Base-by-base conservation (phyloP, 2,113 vertebrate species). In the Crotalus helleri region DNA sequence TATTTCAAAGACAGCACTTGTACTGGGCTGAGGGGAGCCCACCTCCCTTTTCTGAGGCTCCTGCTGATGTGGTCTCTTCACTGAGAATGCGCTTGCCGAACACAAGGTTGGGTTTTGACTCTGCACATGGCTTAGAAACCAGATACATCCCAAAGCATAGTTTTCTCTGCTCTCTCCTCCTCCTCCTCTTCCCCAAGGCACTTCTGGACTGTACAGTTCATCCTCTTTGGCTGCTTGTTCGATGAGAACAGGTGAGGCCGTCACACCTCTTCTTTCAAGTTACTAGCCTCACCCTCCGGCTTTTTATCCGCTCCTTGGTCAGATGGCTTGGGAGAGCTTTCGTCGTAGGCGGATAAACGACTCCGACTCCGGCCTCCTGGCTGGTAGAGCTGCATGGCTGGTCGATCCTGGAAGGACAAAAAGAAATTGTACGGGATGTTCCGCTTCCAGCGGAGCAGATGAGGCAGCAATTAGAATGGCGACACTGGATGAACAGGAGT, bases 371-470 rank as follows among this genome's bases (percentile, higher is more conserved):
- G 98, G 29, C 98, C 98, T 58, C 99, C 99, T 0, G 99, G 99
- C 93, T 99, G 99, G 97, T 99, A 99, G 92, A 99, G 98, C 97
- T 99, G 99, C 97, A 99, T 99, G 61, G 99, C 98, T 61, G 99
- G 99, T 4, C 99, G 99, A 97, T 99, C 99, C 99, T 99, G 96
- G 95, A 96, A 57, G 23, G 96, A 97, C 87, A 94, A 95, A 24
- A 1, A 95, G 93, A 87, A 92, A 12, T 39, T 94, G 93, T 88
- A 57, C 17, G 6, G 10, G 29, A 23, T 29, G 26, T 10, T 26
- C 33, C 57, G 23, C 33, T 89, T 92, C 87, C 29, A 46, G 23
- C 12, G 9, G 46, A 59, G 29, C n/a, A 44, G 29, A 7, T 19
- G 26, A 13, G 5, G 1, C 19, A 54, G 49, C 3, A 49, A 3